Conservation (phyloP, 2,797 vertebrate genomes). For the Chloroceryle inda region DNA sequence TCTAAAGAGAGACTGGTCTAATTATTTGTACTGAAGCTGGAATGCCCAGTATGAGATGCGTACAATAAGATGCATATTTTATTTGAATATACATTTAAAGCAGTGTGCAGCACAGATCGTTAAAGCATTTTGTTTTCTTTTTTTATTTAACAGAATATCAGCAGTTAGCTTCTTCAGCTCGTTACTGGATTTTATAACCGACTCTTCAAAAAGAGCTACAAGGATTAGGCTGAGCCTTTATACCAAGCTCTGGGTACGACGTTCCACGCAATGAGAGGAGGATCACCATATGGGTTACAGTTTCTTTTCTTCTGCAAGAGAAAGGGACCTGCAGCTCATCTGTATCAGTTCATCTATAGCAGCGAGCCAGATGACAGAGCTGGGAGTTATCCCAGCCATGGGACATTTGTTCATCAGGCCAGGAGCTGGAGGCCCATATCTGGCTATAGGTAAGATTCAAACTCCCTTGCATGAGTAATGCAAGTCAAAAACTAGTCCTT, state of each 20-base stretch:
- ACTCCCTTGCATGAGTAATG: neutral
- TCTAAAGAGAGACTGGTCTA: constrained; percentile 65
- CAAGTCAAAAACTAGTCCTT: neutral
- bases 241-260: neutral
- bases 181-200: constrained; percentile 9
- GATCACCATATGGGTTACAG: fast-evolving
- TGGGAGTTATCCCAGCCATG: neutral
- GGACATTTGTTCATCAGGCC: neutral
- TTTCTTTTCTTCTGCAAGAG: neutral
- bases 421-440: neutral
- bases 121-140: constrained; percentile 24
- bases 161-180: neutral
- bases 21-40: constrained; percentile 76
- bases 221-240: neutral
- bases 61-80: constrained; percentile 45
- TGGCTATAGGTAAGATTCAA: neutral
- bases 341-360: neutral
- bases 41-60: constrained; percentile 36
- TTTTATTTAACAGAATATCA: constrained; percentile 45
- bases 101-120: constrained; percentile 27
- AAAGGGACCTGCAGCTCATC: neutral
- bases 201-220: neutral
- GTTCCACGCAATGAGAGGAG: neutral
- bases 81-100: constrained; percentile 67
- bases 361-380: neutral